Evolutionary conservation across 1,140 invertebrate genomes (phyloP), one percentile per base, ranked within the genome.

Genomic region (Micrasema longulum): DNA sequence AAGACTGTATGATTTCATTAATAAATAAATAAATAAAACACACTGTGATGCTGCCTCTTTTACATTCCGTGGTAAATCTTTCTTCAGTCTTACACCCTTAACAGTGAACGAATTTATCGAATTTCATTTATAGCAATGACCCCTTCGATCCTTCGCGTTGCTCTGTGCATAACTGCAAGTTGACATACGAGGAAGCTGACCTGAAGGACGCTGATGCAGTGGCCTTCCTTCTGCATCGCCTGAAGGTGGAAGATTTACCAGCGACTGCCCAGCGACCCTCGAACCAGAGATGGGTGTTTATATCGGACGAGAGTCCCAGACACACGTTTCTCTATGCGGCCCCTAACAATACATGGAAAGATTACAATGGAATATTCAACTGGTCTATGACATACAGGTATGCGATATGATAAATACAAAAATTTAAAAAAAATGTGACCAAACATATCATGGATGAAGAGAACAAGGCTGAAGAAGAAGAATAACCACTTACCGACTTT

Each of bases 341-440:
- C 4, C 75, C 78, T 35, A 78, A 79, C 63, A 79, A 80, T 62
- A 38, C 52, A 6, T 73, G 77, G 43, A 78, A 78, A 23, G 77
- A 83, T 22, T 90, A 87, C 68, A 81, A 88, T 67, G 83, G 83
- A 2, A 22, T 87, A 2, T 91, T 92, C 77, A 91, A 92, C 75
- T 91, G 90, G 90, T 76, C 71, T 7, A 76, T 76, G 71, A 70
- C 43, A 14, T 76, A 91, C 75, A 82, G 86, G 76, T 81, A 75
- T 68, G 23, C 1, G 7, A 11, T n/a, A n/a, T n/a, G n/a, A 14
- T 11, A 1, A 6, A 31, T 31, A 1, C 10, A 35, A 23, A n/a
- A 36, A 35, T 31, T 7, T 31, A 23, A 57, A 31, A 5, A 11
- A 31, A 31, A 4, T 31, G 2, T 31, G 26, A 31, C 2, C 2